phyloP scores from a whole-genome alignment of 1,140 invertebrate species.

The Drosophila ohnishii region DNA sequence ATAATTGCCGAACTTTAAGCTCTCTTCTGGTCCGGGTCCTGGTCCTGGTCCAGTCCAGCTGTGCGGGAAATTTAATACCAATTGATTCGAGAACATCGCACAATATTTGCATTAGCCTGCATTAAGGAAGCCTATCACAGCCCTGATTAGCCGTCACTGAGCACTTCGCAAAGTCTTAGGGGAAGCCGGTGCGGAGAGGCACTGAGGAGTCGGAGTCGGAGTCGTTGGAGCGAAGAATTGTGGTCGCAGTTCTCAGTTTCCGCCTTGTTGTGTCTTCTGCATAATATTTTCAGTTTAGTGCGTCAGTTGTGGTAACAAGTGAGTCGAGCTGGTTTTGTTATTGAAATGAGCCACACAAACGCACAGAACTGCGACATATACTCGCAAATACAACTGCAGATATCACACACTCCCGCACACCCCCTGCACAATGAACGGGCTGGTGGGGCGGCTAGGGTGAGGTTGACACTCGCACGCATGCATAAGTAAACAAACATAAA shows the following conservation, averaged over 20 bases:
- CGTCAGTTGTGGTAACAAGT: constrained; percentile 79
- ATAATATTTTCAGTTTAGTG: constrained; percentile 78
- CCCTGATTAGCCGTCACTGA: constrained; percentile 63
- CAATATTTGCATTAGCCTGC: constrained; percentile 67
- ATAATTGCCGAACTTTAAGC: constrained; percentile 69
- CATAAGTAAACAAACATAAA: constrained; percentile 81
- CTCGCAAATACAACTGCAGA: constrained; percentile 39
- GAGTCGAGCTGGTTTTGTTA: constrained; percentile 77
- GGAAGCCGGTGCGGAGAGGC: neutral
- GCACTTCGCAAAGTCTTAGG: constrained; percentile 3
- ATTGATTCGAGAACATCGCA: constrained; percentile 59
- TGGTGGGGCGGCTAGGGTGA: constrained; percentile 18
- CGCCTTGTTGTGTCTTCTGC: constrained; percentile 61
- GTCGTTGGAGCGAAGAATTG: constrained; percentile 41
- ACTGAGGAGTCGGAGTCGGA: neutral
- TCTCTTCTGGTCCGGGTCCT: neutral
- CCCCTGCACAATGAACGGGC: constrained; percentile 12
- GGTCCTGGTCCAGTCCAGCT: neutral
- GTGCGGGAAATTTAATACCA: constrained; percentile 62
- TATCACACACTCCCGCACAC: constrained; percentile 15
- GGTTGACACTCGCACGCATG: constrained; percentile 73
- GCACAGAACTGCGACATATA: constrained; percentile 17
- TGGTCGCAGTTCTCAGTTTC: constrained; percentile 55
- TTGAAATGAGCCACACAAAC: constrained; percentile 65
- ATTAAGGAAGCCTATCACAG: constrained; percentile 23